Percentiles rank a stretch among this genome's conserved stretches.
phyloP scores from a whole-genome alignment of 2,888 invertebrate genomes.

The Trachelus stipa region DNA sequence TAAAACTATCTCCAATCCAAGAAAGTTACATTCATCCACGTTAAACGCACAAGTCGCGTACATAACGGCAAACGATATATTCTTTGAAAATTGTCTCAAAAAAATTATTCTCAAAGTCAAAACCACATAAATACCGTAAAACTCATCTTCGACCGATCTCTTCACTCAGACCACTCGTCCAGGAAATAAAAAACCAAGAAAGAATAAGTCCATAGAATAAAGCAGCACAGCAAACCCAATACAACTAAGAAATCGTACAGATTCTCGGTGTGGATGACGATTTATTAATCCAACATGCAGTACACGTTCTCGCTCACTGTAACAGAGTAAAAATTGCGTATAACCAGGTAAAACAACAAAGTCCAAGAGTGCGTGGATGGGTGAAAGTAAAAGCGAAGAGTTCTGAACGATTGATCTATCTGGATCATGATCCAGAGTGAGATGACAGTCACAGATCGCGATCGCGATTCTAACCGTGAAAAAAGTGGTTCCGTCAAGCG shows the following conservation, averaged over 20 bases:
- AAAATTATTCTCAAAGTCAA: neutral
- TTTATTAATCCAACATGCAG: neutral
- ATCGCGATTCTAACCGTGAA: neutral
- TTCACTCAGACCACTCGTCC: neutral
- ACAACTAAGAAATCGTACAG: neutral
- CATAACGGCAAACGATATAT: neutral
- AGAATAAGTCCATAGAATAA: neutral
- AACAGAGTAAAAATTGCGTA: neutral
- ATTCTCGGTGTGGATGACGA: neutral
- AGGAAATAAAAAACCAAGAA: neutral
- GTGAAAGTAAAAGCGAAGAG: neutral
- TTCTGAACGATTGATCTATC: neutral
- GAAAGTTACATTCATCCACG: neutral
- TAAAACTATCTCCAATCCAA: neutral
- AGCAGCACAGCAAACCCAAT: neutral
- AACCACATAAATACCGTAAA: neutral
- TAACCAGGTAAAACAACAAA: neutral
- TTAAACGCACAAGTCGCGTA: neutral
- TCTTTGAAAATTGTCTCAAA: neutral
- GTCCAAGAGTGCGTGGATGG: neutral
- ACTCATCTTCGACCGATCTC: neutral
- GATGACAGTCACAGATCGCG: neutral
- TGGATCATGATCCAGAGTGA: neutral
- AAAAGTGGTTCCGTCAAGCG: conserved; percentile 19
- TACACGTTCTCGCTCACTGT: neutral